Conservation (phyloP, 2,888 invertebrate genomes). For the Tinea semifulvella region DNA sequence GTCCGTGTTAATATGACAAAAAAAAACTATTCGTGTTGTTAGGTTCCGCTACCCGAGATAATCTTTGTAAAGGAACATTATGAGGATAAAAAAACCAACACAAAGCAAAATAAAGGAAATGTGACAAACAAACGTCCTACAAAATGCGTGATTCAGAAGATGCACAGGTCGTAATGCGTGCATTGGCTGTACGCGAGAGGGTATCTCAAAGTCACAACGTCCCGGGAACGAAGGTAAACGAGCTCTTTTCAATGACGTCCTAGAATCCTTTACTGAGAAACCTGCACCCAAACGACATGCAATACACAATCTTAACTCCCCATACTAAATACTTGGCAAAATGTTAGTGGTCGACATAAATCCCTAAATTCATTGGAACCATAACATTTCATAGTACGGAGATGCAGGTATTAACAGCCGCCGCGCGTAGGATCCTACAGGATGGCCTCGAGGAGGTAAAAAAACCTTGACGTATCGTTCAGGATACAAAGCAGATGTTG, state of each 20-base stretch:
- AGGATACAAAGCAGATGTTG: conserved; percentile 10
- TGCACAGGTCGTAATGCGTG: conserved; percentile 36
- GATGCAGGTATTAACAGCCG: conserved; percentile 1
- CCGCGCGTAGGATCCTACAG: conserved; percentile 2
- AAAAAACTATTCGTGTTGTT: too few relatives aligned
- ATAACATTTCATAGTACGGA: background rate
- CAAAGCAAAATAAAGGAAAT: background rate
- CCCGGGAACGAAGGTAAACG: conserved; percentile 25
- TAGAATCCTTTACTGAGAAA: conserved; percentile 21
- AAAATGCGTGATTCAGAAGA: conserved; percentile 12
- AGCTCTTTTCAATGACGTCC: conserved; percentile 35
- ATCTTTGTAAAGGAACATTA: background rate
- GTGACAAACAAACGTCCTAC: background rate
- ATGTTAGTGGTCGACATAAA: background rate
- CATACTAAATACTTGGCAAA: background rate
- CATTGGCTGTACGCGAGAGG: conserved; percentile 43
- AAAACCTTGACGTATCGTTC: conserved; percentile 3
- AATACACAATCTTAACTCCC: background rate
- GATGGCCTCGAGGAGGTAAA: conserved; percentile 9
- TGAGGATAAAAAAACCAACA: conserved; percentile 4
- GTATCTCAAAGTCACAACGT: conserved; percentile 51
- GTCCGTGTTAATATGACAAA: too few relatives aligned
- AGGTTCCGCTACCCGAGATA: background rate
- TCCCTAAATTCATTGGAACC: background rate
- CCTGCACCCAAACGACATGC: too few relatives aligned